These are phyloP conservation scores for Anthopleura xanthogrammica DNA, from an alignment of 92 coral and sea anemone species.

Conservation along the genomic window DNA sequence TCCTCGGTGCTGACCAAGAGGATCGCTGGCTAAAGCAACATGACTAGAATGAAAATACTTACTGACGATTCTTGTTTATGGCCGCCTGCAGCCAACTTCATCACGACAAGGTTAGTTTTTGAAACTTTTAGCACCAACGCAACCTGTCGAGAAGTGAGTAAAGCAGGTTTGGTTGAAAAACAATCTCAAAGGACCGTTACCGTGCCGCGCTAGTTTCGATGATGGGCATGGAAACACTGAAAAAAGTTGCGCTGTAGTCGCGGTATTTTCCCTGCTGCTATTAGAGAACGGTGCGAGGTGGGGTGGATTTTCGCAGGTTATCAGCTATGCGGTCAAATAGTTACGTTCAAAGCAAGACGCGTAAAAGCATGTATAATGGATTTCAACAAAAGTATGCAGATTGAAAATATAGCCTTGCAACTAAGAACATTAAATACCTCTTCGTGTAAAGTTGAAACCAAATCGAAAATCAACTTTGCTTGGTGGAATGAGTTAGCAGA, in stretches of 20 bases:
- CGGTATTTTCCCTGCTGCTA: too few species aligned
- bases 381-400: too few species aligned
- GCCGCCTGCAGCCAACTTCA: slow-evolving; percentile 97
- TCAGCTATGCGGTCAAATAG: not conserved
- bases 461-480: slow-evolving; percentile 90
- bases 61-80: slow-evolving; percentile 91
- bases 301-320: not conserved
- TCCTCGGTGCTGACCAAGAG: too few species aligned
- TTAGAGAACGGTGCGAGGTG: not conserved
- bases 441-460: slow-evolving; percentile 71
- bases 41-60: not conserved
- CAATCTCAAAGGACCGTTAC: too few species aligned
- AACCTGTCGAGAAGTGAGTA: slow-evolving; percentile 44
- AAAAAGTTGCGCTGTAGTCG: too few species aligned
- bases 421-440: slow-evolving; percentile 50
- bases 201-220: too few species aligned
- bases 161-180: too few species aligned
- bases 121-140: slow-evolving; percentile 78
- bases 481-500: slow-evolving; percentile 93
- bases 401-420: too few species aligned
- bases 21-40: too few species aligned
- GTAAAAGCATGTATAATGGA: too few species aligned
- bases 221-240: too few species aligned
- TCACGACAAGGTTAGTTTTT: slow-evolving; percentile 90
- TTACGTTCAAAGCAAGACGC: too few species aligned